Base-by-base conservation (phyloP, 2,888 invertebrate genomes). In the Dicyrtomina minuta region DNA sequence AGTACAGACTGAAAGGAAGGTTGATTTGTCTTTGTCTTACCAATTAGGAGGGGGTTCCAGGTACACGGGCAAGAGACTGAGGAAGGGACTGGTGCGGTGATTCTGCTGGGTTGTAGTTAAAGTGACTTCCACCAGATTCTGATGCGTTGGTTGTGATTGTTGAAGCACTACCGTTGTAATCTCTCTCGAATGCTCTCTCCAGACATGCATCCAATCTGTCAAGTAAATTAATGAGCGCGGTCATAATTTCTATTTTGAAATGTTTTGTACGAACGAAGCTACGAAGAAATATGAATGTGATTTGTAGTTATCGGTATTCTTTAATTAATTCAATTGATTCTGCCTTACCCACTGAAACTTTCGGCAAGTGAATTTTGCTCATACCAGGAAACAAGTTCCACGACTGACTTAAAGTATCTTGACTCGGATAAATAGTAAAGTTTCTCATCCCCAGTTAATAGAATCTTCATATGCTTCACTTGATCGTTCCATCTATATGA, bases 331-430 rank as follows among this genome's bases (percentile, higher is more conserved):
- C 1, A 43, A 13, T 24, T 49, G 10, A 22, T 43, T 2, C 17
- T 12, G 3, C 17, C 68, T 83, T 82, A 90, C 90, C 90, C 89
- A 62, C 90, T 90, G 82, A 98, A 98, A 83, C 95, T 96, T 84
- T 96, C 96, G 0, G 90, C 88, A 74, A 98, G 85, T 81, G 93
- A 94, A 79, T 91, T 90, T 78, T 90, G 88, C 83, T 96, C 93
- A 83, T 97, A 98, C 84, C 93, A 95, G 74, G 91, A 90, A 77
- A 98, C 90, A 75, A 98, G 86, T 81, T 96, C 95, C 77, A 95
- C 92, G 78, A 96, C 88, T 81, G 90, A 92, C 80, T 91, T 90
- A 83, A 97, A 97, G 83, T 90, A 93, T 67, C 93, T 88, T 56
- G 92, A 90, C 81, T 93, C 90, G 26, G 96, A 96, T 67, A 97